Base-by-base conservation (phyloP, 2,888 invertebrate genomes). In the Pammene fasciana region DNA sequence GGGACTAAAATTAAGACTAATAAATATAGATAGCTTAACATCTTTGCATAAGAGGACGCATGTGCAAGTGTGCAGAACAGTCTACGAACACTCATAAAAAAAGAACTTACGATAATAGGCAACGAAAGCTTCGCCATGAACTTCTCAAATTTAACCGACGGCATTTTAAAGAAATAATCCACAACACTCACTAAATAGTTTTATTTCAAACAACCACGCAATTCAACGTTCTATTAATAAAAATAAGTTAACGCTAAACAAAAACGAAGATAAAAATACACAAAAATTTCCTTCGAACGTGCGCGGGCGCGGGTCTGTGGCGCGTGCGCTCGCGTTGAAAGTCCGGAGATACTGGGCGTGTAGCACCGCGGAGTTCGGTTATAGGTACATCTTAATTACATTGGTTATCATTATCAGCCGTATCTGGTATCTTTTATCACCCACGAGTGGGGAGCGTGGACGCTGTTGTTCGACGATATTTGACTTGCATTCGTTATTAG, bases 141-240 rank as follows among this genome's bases (percentile, higher is more conserved):
- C 75, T 83, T 86, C 73, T 87, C 88, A 70, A 84, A 79, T 14
- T 80, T 82, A 66, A 84, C 81, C 34, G 88, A 85, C 72, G 88
- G 88, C 88, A 88, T 88, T 50, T 72, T 66, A 18, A 54, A 52
- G 9, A 16, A 13, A 45, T 5, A 54, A 54, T 34, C 34, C 54
- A 34, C 54, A 75, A 68, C 73, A 76, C 70, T 65, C 76, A 73
- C 68, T 55, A 45, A 71, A 68, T 59, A 16, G 14, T 66, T 38
- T 50, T 66, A 60, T 48, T 66, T 70, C 65, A 74, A 73, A 74
- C 56, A 59, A 55, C 36, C 61, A 4, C 13, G 5, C 43, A 34
- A 45, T n/a, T 26, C 10, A 45, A 45, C 9, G n/a, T 18, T n/a
- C 36, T 8, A 16, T 9, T 38, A 9, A 38, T 38, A 38, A n/a